Evolutionary conservation across 1,140 invertebrate genomes (phyloP), one percentile per base, ranked within the genome.

Genomic region (Cherax quadricarinatus): DNA sequence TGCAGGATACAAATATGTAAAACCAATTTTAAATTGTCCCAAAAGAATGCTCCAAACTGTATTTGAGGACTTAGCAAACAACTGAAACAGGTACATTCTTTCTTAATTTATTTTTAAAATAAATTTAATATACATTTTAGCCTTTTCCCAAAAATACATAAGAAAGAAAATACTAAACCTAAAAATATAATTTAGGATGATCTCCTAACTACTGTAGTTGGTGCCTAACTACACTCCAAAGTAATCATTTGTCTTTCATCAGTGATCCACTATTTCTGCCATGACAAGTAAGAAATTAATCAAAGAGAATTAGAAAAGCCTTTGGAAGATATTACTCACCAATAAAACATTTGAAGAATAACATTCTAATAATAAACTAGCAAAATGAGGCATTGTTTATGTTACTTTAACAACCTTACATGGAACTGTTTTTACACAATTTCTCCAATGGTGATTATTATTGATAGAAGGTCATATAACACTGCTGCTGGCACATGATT

Each of bases 71-170:
- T 70, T n/a, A n/a, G 66, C 66, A 70, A 70, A 70, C 21, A 70
- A 70, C 66, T n/a, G 21, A 6, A 18, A n/a, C 12, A 70, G 21
- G 66, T 30, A 6, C 70, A 18, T 30, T 75, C n/a, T 6, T 75
- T 57, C n/a, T 75, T 75, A 75, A 75, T 75, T 75, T 75, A 75
- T 75, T 75, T 75, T n/a, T 75, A 75, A 75, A 75, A 75, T 75
- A 75, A 75, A 30, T 75, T 75, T 12, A 75, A n/a, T 75, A 30
- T 24, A 30, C 70, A 75, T 21, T 30, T 75, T 30, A 16, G 21
- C 9, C n/a, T 30, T 75, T 12, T 30, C 30, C 70, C 70, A 24
- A 75, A 16, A 75, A 30, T 75, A 75, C 9, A 30, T 12, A 30
- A 30, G 70, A 30, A 70, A 75, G 62, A 66, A 66, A 21, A 21